Conservation (phyloP, 2,888 invertebrate species). For the Diogma glabrata region DNA sequence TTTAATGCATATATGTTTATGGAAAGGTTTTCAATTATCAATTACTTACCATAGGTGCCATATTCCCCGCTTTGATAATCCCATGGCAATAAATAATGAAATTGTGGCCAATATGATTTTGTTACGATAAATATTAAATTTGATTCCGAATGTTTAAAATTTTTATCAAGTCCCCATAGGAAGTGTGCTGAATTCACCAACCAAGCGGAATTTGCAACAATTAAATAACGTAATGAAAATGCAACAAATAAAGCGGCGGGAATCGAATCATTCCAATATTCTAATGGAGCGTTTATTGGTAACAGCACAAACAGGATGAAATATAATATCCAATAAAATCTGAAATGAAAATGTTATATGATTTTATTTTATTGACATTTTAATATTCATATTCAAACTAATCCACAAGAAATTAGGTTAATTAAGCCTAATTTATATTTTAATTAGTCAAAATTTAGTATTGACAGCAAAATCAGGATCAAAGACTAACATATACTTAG, state of each 20-base stretch:
- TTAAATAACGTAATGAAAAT: slow-evolving; percentile 54
- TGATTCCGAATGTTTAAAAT: slow-evolving; percentile 57
- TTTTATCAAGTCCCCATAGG: slow-evolving; percentile 62
- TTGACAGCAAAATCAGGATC: neutral
- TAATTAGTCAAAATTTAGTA: too few species aligned
- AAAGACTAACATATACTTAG: neutral
- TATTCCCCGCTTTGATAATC: slow-evolving; percentile 77
- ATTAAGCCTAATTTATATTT: too few species aligned
- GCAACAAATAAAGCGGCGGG: slow-evolving; percentile 49
- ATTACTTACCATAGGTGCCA: slow-evolving; percentile 53
- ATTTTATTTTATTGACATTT: too few species aligned
- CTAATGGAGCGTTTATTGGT: slow-evolving; percentile 64
- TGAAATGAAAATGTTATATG: too few species aligned
- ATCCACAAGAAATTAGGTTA: too few species aligned
- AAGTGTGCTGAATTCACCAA: slow-evolving; percentile 60
- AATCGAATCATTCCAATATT: slow-evolving; percentile 65
- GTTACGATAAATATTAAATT: slow-evolving; percentile 63
- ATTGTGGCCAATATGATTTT: slow-evolving; percentile 69
- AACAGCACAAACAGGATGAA: slow-evolving; percentile 50
- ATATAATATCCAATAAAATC: slow-evolving; percentile 58
- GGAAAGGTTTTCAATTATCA: too few species aligned
- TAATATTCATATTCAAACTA: too few species aligned
- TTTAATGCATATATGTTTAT: too few species aligned
- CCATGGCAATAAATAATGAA: slow-evolving; percentile 65
- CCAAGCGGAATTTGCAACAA: slow-evolving; percentile 55